Percentiles rank a stretch among this genome's conserved stretches.
Conservation (phyloP, 2,113 vertebrate genomes). For the Silurus glanis region DNA sequence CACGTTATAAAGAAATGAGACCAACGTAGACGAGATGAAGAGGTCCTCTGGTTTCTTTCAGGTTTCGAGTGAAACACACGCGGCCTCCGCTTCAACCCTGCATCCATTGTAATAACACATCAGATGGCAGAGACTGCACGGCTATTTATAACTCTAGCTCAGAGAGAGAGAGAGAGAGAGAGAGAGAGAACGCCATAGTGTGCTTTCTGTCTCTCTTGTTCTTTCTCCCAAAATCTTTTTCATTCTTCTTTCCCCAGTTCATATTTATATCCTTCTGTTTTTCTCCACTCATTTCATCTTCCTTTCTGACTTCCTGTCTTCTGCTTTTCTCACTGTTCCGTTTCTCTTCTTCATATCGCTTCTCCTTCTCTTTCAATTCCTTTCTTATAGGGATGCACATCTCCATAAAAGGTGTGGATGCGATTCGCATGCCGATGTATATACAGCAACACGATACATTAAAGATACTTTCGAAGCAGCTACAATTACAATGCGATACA, state of each 20-base stretch:
- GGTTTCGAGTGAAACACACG: conserved; percentile 3
- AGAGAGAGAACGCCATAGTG: not conserved
- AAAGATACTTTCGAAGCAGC: too few relatives aligned
- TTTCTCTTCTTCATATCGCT: not conserved
- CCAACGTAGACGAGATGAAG: conserved; percentile 33
- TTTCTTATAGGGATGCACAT: not conserved
- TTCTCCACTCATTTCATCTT: not conserved
- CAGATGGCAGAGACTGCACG: conserved; percentile 54
- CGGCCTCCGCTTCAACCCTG: conserved; percentile 42
- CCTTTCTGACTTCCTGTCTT: not conserved
- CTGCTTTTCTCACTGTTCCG: not conserved
- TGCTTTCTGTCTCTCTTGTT: conserved; percentile 9
- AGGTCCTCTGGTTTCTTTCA: conserved; percentile 22
- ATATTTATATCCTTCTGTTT: not conserved
- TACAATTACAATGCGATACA: too few relatives aligned
- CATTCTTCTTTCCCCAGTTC: conserved; percentile 2
- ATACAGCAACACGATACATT: too few relatives aligned
- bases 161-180: conserved; percentile 59
- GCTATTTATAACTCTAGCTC: conserved; percentile 71
- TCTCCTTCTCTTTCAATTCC: not conserved
- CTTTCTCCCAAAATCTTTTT: not conserved
- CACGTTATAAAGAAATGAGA: not conserved
- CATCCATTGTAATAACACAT: conserved; percentile 53
- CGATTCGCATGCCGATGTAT: too few relatives aligned
- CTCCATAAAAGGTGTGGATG: too few relatives aligned